Conservation (phyloP, 92 coral and sea anemone genomes). For the Phenganax subtilis region DNA sequence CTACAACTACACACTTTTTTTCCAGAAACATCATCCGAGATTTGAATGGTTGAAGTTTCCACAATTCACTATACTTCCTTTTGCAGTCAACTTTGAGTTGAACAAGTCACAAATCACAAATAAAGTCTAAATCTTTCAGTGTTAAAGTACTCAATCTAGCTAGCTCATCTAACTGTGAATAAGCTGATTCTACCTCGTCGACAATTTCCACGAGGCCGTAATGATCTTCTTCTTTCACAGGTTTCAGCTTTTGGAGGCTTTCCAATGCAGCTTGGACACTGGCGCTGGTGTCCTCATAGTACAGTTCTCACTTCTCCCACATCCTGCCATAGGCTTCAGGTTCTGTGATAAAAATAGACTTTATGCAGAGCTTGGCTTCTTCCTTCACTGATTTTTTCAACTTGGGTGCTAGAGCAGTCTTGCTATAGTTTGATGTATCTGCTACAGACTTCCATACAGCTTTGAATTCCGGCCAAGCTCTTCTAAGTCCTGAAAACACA, state of each 20-base stretch:
- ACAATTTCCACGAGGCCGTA: conserved; percentile 43
- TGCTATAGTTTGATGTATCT: conserved; percentile 37
- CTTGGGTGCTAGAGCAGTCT: conserved; percentile 56
- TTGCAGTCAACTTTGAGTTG: conserved; percentile 55
- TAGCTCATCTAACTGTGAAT: too few species aligned
- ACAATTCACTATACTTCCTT: conserved; percentile 54
- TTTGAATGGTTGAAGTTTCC: conserved; percentile 51
- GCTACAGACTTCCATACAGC: conserved; percentile 54
- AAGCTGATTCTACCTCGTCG: conserved; percentile 51
- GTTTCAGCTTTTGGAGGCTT: conserved; percentile 47
- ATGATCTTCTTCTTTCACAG: conserved; percentile 48
- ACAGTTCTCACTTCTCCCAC: conserved; percentile 53
- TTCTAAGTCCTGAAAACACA: conserved; percentile 30
- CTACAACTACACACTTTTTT: conserved; percentile 48
- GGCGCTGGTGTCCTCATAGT: conserved; percentile 54
- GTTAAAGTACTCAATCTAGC: conserved; percentile 25
- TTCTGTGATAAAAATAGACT: conserved; percentile 50
- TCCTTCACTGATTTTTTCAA: conserved; percentile 47
- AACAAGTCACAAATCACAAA: conserved; percentile 43
- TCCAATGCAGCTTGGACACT: conserved; percentile 56
- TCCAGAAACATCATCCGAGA: conserved; percentile 61
- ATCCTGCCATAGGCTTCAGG: conserved; percentile 59
- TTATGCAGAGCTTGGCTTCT: conserved; percentile 49
- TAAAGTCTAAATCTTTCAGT: conserved; percentile 50
- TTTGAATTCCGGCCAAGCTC: conserved; percentile 57